Base-by-base conservation (phyloP, 2,888 invertebrate genomes). In the Ecdyonurus torrentis region DNA sequence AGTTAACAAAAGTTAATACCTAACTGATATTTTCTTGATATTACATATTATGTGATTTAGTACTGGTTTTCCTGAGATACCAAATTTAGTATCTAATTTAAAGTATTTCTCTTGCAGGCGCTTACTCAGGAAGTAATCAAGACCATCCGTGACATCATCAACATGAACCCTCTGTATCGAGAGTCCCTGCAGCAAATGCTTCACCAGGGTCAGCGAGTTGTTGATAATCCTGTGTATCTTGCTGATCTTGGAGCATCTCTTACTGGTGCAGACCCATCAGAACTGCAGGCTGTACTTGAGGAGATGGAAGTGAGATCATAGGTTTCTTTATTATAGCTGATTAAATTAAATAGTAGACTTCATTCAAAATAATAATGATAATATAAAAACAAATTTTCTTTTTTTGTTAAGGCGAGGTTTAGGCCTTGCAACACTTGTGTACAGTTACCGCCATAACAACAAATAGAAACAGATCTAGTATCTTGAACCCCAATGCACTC, bases 181-280 rank as follows among this genome's bases (percentile, higher is more conserved):
- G 98, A 99, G 74, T 94, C 95, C 61, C 82, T 99, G n/a, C 93
- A 95, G 72, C 95, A 97, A 76, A 94, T 99, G 87, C 79, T 99
- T 70, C 94, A 96, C 69, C 94, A 95, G 71, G 96, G 96, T 1
- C 95, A 96, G 75, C 81, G 95, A 64, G 94, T 98, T 24, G 91
- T 97, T 15, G 99, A 99, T 75, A 98, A 99, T 80, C 99, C 99
- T 0, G 91, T 97, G 19, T 98, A 98, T 75, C 79, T 99, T 60
- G 92, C 95, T 70, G 98, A 99, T 77, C 79, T 99, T 62, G 98
- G 96, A 59, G 97, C 96, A 7, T 93, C 96, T 1, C 79, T 98
- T 61, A 95, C 96, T 0, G 91, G 91, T 25, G 91, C 92, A 0
- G 96, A 97, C 69, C 86, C 94, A 0, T 79, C 82, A 2, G 98